Percentiles rank a stretch among this genome's conserved stretches.
Conservation (phyloP, 2,888 invertebrate species). For the Amiota minor region DNA sequence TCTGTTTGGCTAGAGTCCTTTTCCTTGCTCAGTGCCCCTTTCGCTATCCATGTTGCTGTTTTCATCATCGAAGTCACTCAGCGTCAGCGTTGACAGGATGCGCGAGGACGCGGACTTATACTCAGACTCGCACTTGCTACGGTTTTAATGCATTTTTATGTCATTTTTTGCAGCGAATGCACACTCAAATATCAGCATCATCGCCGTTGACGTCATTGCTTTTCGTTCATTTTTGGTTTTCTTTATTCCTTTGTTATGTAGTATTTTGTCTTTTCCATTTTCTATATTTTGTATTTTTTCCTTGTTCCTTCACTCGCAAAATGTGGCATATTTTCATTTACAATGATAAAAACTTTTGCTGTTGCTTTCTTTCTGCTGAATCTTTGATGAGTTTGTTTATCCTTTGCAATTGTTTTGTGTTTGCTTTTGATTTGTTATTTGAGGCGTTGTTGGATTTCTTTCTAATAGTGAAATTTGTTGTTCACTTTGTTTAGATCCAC, state of each 20-base stretch:
- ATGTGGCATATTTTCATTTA: constrained; percentile 63
- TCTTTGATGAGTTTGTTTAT: constrained; percentile 5
- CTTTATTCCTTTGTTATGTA: neutral
- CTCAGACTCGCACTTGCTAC: constrained; percentile 32
- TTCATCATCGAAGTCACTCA: constrained; percentile 54
- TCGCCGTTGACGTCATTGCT: constrained; percentile 30
- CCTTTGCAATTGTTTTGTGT: constrained; percentile 34
- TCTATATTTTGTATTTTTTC: constrained; percentile 48
- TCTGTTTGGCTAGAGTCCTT: too few species aligned
- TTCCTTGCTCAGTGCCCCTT: too few species aligned
- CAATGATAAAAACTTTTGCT: constrained; percentile 57
- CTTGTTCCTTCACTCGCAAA: constrained; percentile 43
- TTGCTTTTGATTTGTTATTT: constrained; percentile 25
- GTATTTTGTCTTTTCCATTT: constrained; percentile 39
- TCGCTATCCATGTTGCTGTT: neutral
- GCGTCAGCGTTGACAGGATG: constrained; percentile 55
- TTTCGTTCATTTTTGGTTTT: neutral
- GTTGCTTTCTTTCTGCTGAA: constrained; percentile 35
- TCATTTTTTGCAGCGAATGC: constrained; percentile 61
- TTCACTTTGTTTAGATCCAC: too few species aligned
- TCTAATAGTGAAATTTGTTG: too few species aligned
- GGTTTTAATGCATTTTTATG: constrained; percentile 67
- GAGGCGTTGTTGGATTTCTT: neutral
- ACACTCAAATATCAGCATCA: constrained; percentile 59
- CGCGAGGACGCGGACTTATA: neutral